Base-by-base conservation (phyloP, 1,140 invertebrate genomes). In the Vollenhovia emeryi region DNA sequence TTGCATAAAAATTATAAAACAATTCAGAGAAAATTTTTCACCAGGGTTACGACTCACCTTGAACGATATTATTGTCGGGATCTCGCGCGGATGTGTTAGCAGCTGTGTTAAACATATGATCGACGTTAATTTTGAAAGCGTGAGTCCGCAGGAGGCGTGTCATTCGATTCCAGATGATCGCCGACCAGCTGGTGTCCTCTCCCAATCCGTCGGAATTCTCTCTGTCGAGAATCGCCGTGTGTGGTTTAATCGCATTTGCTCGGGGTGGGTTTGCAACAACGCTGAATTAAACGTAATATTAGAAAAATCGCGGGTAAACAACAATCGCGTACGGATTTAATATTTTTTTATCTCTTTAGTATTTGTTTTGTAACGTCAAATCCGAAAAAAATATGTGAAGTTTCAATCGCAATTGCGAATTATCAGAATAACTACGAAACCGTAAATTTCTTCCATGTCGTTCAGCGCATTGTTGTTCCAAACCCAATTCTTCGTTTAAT, bases 61-160 rank as follows among this genome's bases (percentile, higher is more conserved):
- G 89, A 13, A 89, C 84, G 1, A 87, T 50, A 24, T 85, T 82
- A 52, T 71, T 82, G 71, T 80, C 88, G 21, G n/a, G 24, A 11
- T 62, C 57, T 4, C 75, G 62, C 40, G 76, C 64, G 7, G 89
- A 80, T 8, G 55, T 50, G 30, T 89, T 92, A 11, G 27, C 1
- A 11, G 73, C 27, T 18, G n/a, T 43, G 24, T 48, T 85, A 15
- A 76, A 15, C 6, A 94, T 60, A 18, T 27, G 75, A 40, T 94
- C 92, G 11, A 94, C 64, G 55, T 94, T 88, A 27, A 94, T 84
- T 86, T 93, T 93, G 18, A 94, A 76, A 27, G 94, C 93, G 45
- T 94, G 93, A 43, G 93, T 94, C 24, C 86, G 92, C 74, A 94
- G 88, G 69, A 94, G 66, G 45, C 82, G 86, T 2, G 85, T 74